Evolutionary conservation across 2,888 invertebrate genomes (phyloP), one percentile per base, ranked within the genome.

Genomic region (Drosophila siamana): DNA sequence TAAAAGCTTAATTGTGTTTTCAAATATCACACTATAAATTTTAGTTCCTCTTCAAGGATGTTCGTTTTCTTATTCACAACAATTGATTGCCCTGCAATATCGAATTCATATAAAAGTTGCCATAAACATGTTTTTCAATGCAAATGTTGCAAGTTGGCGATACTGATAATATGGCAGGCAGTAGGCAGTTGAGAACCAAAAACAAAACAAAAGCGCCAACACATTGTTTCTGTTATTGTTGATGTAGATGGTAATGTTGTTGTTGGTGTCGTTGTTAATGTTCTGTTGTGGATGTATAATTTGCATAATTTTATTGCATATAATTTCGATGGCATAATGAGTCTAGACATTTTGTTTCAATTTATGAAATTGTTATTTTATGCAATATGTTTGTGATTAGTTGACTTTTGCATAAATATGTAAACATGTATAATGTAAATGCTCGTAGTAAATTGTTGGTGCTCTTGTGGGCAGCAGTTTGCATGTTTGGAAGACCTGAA

Each of bases 321-420:
- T 65, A 86, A 62, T 84, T 77, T 75, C 46, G 55, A 62, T 63
- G 61, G 81, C 69, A 75, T 86, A 88, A 88, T 86, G 88, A 84
- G 84, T 84, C 84, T 85, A 85, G 84, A 88, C 85, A 69, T 81
- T 74, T 73, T 78, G 76, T 88, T 85, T 80, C 69, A 72, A 81
- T 88, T 85, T 84, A 74, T 76, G 79, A 81, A 81, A 81, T 76
- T 74, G 74, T 83, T 79, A 82, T 86, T 82, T 87, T 82, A 86
- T 88, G 79, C 86, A 78, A 85, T 85, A 85, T 88, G 87, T 64
- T 85, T 85, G 77, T 86, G 79, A 85, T 85, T 81, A 85, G 72
- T 74, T 74, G 47, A 57, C 60, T 70, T 88, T 78, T 77, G 86
- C 78, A 82, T 83, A 82, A 82, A 82, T 86, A 69, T 74, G 70